Base-by-base conservation (phyloP, 2,888 invertebrate species). In the Phyllotreta cruciferae region DNA sequence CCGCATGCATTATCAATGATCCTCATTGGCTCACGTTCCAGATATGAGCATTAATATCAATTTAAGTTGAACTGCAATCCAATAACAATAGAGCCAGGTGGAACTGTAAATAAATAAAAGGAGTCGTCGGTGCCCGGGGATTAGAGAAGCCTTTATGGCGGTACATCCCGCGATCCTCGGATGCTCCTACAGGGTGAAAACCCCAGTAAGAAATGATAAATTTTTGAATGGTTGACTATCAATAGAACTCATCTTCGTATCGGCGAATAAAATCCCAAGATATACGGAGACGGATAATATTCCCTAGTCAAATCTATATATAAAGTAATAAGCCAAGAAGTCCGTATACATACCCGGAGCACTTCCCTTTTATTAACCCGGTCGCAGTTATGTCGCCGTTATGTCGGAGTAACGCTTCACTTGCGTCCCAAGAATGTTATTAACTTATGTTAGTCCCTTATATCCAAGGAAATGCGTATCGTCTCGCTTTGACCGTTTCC, bases 1-100 rank as follows among this genome's bases (percentile, higher is more conserved):
- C 34, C 58, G 41, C 13, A 5, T 63, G 49, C 58, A 63, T 63
- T 63, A 63, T 58, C 36, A 52, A 63, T 63, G 54, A 63, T 47
- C 47, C 47, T 39, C 44, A 58, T 58, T 63, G 63, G 63, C 58
- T 47, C 49, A 10, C 36, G 39, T 38, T 41, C 47, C 57, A 58
- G 57, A 63, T 63, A 58, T 63, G 63, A 63, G 42, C 63, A 63
- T 63, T 63, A 63, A 58, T 63, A 58, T 63, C 63, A 63, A 58
- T 63, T 63, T 63, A 49, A 63, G 54, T 58, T 54, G 58, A 58
- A 63, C 41, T 38, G 54, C 58, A 56, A 63, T 58, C 57, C 58
- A 63, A 63, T 63, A 63, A 58, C 63, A 63, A 58, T 63, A 53
- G 54, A 54, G 49, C 49, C 57, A 58, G 63, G 57, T 63, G 53